phyloP scores from a whole-genome alignment of 2,797 vertebrate species.

The Salmo trutta region DNA sequence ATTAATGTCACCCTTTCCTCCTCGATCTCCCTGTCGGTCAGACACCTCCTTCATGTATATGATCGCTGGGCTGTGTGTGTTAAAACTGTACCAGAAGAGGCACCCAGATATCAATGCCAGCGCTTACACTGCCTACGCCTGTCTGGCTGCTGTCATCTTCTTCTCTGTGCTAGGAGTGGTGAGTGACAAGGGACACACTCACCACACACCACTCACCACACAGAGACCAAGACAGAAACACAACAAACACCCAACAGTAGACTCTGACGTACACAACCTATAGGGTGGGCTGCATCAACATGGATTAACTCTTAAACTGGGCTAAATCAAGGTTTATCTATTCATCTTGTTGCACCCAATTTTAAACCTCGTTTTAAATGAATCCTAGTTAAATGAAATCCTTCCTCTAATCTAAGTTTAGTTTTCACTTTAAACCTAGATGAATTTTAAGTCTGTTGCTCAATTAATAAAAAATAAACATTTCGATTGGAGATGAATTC shows the following conservation, averaged over 20 bases:
- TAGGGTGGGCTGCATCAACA: neutral
- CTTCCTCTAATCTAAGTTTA: no score
- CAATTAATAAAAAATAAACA: no score
- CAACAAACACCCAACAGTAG: neutral
- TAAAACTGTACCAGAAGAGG: conserved; percentile 97
- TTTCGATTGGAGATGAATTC: no score
- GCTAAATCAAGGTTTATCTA: no score
- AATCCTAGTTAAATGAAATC: no score
- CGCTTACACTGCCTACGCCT: conserved; percentile 95
- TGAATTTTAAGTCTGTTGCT: no score
- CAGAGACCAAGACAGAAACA: neutral
- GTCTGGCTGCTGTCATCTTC: conserved; percentile 93
- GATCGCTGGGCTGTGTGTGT: conserved; percentile 96
- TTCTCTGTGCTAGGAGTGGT: conserved; percentile 97
- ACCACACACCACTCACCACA: neutral
- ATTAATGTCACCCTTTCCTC: neutral
- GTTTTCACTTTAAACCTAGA: no score
- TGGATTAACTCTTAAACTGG: neutral
- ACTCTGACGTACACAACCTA: neutral
- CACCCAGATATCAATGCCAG: conserved; percentile 98
- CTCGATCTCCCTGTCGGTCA: conserved; percentile 46
- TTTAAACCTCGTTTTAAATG: no score
- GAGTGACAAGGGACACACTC: conserved; percentile 41
- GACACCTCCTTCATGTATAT: conserved; percentile 99
- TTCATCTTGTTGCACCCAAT: no score